Base-by-base conservation (phyloP, 2,888 invertebrate species). In the Buathra laborator region DNA sequence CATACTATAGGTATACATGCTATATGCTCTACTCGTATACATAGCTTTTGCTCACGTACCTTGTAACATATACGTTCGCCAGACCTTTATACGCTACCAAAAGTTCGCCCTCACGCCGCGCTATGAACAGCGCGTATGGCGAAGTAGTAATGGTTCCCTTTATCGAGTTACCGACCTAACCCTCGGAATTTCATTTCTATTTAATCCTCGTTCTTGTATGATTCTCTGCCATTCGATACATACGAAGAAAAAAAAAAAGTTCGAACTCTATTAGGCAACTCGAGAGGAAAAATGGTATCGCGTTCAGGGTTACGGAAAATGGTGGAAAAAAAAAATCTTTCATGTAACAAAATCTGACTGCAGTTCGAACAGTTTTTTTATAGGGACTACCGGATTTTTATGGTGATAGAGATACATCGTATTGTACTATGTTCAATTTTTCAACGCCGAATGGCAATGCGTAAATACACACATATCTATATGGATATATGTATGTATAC, bases 91-190 rank as follows among this genome's bases (percentile, higher is more conserved):
- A 29, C 19, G 29, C n/a, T 56, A 44, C 29, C 29, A 37, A 6
- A 62, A 7, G 59, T 59, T 62, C 66, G 19, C 62, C 1, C 16
- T 32, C 48, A 0, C 32, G 32, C 62, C 12, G n/a, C 32, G 19
- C 62, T 12, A 12, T 19, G 48, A 37, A 46, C 59, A 10, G 43
- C 32, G 74, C 59, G 29, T 3, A 59, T 32, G 32, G 78, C 87
- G 85, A 83, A 86, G 86, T 84, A 83, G 88, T 88, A 90, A 90
- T 90, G 88, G 90, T 88, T 89, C 0, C 87, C 85, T 81, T 89
- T 90, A 90, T 90, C 87, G 88, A 87, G 88, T 90, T 90, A 89
- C 82, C 86, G 87, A 87, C 86, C 81, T 72, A 84, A 79, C 84
- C 37, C n/a, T 48, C 29, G 70, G 86, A 87, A 90, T 89, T 89